A percentile compares a stretch with the other conserved stretches of the same genome.
phyloP scores from a whole-genome alignment of 2,113 vertebrate species.

The Nothoprocta perdicaria region DNA sequence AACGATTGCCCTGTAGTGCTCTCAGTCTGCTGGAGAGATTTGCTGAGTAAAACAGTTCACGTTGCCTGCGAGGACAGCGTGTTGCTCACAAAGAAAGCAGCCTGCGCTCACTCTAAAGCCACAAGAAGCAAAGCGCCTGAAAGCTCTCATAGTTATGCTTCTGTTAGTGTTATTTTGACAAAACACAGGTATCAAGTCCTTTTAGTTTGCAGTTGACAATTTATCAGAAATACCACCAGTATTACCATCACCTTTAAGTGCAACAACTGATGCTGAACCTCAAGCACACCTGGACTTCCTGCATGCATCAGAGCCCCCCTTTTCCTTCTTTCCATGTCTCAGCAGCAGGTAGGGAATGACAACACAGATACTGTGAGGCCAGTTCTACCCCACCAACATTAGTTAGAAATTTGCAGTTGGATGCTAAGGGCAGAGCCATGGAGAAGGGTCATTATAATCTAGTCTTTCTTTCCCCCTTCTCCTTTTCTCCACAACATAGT shows the following conservation, averaged over 20 bases:
- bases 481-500: neutral
- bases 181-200: neutral
- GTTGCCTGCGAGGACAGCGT: neutral
- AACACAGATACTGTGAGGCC: accelerated
- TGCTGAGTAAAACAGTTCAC: neutral
- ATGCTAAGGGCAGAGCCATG: neutral
- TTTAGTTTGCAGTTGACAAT: neutral
- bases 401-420: neutral
- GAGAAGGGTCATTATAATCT: neutral
- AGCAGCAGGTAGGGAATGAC: neutral
- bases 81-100: neutral
- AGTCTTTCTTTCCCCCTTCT: accelerated
- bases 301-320: neutral
- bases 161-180: neutral
- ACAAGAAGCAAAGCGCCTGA: neutral
- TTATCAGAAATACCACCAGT: neutral
- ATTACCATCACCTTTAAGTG: neutral
- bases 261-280: neutral
- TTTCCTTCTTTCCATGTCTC: neutral
- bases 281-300: neutral
- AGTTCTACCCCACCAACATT: neutral
- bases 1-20: neutral
- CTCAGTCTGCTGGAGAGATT: neutral
- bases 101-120: neutral
- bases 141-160: neutral